Conservation (phyloP, 2,888 invertebrate genomes). For the Drosophila macrospina region DNA sequence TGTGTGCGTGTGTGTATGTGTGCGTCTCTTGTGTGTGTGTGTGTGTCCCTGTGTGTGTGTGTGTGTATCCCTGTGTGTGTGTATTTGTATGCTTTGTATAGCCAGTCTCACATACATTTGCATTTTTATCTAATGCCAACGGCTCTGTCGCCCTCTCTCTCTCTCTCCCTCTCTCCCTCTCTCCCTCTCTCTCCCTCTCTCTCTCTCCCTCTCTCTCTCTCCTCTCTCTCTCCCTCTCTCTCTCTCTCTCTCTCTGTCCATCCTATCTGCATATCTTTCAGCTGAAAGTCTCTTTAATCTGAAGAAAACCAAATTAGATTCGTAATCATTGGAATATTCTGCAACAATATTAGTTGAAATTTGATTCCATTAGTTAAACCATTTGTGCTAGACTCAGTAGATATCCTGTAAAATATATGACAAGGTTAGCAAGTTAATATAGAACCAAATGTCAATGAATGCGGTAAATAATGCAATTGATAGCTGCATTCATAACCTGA, state of each 20-base stretch:
- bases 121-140: constrained; percentile 3
- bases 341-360: background rate
- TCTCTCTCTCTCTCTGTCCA: no score
- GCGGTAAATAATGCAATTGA: no score
- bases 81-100: background rate
- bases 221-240: background rate
- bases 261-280: background rate
- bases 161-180: background rate
- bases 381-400: background rate
- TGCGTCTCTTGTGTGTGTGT: background rate
- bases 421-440: background rate
- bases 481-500: no score
- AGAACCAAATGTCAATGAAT: background rate
- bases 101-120: background rate
- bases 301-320: background rate
- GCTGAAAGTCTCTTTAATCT: constrained; percentile 1
- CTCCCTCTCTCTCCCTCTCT: background rate
- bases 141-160: background rate
- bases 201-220: background rate
- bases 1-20: background rate
- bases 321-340: background rate
- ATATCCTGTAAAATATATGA: background rate
- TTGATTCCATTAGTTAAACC: background rate
- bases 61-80: background rate
- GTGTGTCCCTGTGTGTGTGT: background rate